These are phyloP conservation scores for Tubulanus polymorphus DNA, from an alignment of 2,888 invertebrate species.

Conservation along the genomic window DNA sequence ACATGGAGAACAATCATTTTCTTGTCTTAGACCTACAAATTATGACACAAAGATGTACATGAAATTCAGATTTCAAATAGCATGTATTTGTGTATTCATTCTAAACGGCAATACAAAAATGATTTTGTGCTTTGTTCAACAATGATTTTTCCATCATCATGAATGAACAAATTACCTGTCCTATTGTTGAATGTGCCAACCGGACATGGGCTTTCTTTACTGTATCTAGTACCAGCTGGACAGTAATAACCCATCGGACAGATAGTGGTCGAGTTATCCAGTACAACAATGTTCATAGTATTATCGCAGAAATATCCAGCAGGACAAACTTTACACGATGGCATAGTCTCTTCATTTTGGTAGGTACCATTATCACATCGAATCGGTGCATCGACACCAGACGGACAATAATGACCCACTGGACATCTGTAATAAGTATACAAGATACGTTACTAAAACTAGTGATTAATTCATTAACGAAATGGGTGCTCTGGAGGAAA, in stretches of 20 bases:
- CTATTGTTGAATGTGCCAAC: slow-evolving; percentile 45
- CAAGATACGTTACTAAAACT: no score
- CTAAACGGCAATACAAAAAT: no score
- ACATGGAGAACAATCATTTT: slow-evolving; percentile 39
- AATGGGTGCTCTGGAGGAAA: no score
- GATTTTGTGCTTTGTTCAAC: no score
- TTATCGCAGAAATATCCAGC: slow-evolving; percentile 50
- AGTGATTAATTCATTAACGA: no score
- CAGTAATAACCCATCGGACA: slow-evolving; percentile 42
- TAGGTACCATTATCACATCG: slow-evolving; percentile 45
- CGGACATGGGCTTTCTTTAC: slow-evolving; percentile 42
- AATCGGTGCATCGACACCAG: slow-evolving; percentile 29
- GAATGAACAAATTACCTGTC: slow-evolving; percentile 28
- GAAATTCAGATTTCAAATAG: no score
- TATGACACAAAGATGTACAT: no score
- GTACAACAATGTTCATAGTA: slow-evolving; percentile 39
- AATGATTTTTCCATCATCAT: no score
- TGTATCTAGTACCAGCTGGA: slow-evolving; percentile 36
- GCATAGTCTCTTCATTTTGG: slow-evolving; percentile 36
- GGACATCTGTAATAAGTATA: slow-evolving; percentile 32
- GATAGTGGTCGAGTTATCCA: slow-evolving; percentile 37
- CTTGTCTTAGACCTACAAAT: slow-evolving; percentile 25
- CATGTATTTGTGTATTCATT: no score
- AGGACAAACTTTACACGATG: slow-evolving; percentile 37
- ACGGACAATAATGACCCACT: slow-evolving; percentile 44